Conservation (phyloP, 2,888 invertebrate genomes). For the Pammene aurita region DNA sequence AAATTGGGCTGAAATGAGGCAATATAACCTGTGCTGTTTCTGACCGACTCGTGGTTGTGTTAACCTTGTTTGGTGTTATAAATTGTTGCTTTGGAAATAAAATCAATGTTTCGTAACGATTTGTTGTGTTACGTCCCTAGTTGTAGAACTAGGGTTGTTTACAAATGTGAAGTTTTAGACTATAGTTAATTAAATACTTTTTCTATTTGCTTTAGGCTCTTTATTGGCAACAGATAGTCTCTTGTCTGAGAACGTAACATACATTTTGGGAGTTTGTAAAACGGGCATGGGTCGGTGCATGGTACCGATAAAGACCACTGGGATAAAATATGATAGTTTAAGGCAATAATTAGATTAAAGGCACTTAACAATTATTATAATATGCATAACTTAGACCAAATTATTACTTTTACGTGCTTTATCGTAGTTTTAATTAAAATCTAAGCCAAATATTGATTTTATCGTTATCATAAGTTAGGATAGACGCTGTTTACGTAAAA, state of each 20-base stretch:
- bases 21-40: not conserved
- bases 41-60: constrained; percentile 17
- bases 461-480: constrained; percentile 71
- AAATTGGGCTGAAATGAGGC: constrained; percentile 10
- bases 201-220: too few species aligned
- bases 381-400: constrained; percentile 82
- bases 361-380: constrained; percentile 79
- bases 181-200: not conserved
- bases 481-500: constrained; percentile 73
- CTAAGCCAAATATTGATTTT: constrained; percentile 83
- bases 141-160: constrained; percentile 10
- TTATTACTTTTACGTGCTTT: constrained; percentile 81
- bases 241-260: not conserved
- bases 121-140: constrained; percentile 5
- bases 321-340: constrained; percentile 71
- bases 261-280: constrained; percentile 10
- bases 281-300: constrained; percentile 48
- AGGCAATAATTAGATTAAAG: constrained; percentile 80
- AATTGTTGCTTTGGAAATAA: not conserved
- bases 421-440: constrained; percentile 80
- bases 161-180: not conserved
- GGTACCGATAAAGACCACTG: constrained; percentile 61
- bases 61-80: not conserved
- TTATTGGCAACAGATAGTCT: not conserved
- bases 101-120: constrained; percentile 5